Evolutionary conservation across 2,113 vertebrate genomes (phyloP).

Genomic region (Tenebrosternarchus preto): DNA sequence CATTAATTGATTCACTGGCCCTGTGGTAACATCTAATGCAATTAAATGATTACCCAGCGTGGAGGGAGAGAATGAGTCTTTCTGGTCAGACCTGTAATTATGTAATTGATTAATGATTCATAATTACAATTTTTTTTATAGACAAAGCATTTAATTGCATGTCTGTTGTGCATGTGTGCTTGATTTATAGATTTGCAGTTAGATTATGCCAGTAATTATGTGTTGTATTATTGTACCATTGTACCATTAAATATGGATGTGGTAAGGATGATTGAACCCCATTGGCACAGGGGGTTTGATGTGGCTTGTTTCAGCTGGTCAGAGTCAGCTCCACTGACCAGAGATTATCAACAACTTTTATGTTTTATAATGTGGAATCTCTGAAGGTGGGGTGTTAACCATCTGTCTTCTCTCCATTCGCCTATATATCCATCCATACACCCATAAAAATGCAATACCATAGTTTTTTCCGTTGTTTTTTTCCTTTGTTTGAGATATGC

Average conservation of each 20-base stretch:
- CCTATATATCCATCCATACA: not conserved
- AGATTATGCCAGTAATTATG: not conserved
- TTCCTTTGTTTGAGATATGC: not conserved
- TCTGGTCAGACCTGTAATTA: slow-evolving; percentile 8
- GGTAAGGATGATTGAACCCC: not conserved
- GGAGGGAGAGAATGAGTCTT: not conserved
- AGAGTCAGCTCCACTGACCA: no score
- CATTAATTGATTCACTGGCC: slow-evolving; percentile 23
- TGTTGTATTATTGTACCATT: not conserved
- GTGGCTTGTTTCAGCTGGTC: no score
- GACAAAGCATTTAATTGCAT: slow-evolving; percentile 13
- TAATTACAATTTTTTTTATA: not conserved
- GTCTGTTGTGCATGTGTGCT: not conserved
- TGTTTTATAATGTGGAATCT: no score
- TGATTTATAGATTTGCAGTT: not conserved
- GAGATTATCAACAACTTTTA: no score
- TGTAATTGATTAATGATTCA: slow-evolving; percentile 2
- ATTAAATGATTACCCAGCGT: slow-evolving; percentile 25
- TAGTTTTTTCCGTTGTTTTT: not conserved
- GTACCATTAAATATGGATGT: not conserved
- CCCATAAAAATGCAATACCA: no score
- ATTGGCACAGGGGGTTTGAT: not conserved
- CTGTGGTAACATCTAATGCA: slow-evolving; percentile 23
- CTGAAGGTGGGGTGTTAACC: no score
- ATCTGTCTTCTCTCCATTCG: not conserved